These are phyloP conservation scores for Vanacampus margaritifer DNA, from an alignment of 2,113 vertebrate genomes.

Conservation along the genomic window DNA sequence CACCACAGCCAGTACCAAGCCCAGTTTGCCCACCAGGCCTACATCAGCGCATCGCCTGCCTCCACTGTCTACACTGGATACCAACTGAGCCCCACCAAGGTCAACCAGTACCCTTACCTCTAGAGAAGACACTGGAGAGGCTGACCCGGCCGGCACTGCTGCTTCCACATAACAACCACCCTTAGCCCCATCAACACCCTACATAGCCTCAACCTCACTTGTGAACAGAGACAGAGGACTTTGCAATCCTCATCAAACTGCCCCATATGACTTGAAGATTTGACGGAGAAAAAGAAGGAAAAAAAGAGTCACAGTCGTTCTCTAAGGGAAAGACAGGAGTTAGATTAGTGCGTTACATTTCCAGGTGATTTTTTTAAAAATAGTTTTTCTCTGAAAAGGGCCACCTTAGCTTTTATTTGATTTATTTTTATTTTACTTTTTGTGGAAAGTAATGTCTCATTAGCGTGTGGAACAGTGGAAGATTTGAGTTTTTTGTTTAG, in stretches of 20 bases:
- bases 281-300: conserved; percentile 46
- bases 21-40: conserved; percentile 97
- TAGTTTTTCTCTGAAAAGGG: conserved; percentile 46
- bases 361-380: conserved; percentile 47
- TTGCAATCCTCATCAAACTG: conserved; percentile 65
- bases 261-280: conserved; percentile 73
- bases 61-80: conserved; percentile 99
- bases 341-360: conserved; percentile 51
- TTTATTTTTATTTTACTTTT: conserved; percentile 33
- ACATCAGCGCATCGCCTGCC: conserved; percentile 96
- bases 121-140: conserved; percentile 78
- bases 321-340: conserved; percentile 39
- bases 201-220: conserved; percentile 60
- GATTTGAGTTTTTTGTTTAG: conserved; percentile 30
- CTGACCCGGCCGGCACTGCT: conserved; percentile 58
- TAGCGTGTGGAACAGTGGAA: conserved; percentile 44
- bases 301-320: conserved; percentile 40
- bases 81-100: conserved; percentile 97
- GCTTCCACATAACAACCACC: conserved; percentile 29
- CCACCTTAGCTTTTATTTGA: conserved; percentile 61
- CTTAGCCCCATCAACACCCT: conserved; percentile 26
- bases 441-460: conserved; percentile 28
- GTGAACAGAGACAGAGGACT: conserved; percentile 64
- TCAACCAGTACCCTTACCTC: conserved; percentile 99
- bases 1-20: conserved; percentile 96